Percentiles rank a stretch among this genome's conserved stretches.
Conservation (phyloP, 2,888 invertebrate species). For the Lepidochrysops patricia region DNA sequence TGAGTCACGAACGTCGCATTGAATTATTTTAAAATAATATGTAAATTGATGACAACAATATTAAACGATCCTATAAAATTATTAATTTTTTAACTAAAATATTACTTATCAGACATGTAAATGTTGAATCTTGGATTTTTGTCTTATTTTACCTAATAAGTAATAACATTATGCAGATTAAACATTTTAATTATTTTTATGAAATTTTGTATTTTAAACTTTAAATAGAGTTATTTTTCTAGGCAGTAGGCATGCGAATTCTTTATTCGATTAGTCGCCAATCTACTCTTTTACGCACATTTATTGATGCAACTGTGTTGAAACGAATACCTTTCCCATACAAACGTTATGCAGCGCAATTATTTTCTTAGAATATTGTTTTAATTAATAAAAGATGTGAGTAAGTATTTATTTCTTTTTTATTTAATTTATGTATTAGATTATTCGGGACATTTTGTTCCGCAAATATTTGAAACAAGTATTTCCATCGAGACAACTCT, state of each 20-base stretch:
- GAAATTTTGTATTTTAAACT: constrained; percentile 5
- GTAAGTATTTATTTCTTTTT: too few relatives aligned
- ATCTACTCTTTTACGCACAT: neutral
- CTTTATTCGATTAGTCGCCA: neutral
- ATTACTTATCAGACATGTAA: too few relatives aligned
- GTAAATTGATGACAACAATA: constrained; percentile 25
- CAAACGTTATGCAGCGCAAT: neutral
- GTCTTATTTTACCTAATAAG: too few relatives aligned
- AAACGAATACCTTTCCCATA: neutral
- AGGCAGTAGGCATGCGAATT: neutral
- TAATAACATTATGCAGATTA: too few relatives aligned
- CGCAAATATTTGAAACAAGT: neutral
- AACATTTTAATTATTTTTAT: too few relatives aligned
- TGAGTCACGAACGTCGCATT: constrained; percentile 50
- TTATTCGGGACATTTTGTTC: neutral
- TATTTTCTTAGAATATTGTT: neutral
- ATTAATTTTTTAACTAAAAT: too few relatives aligned
- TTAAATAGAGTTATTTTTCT: neutral
- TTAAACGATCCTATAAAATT: neutral
- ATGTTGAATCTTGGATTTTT: too few relatives aligned
- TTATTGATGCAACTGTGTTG: neutral
- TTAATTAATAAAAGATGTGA: neutral
- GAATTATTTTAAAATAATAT: constrained; percentile 38
- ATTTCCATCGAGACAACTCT: neutral
- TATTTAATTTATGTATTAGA: neutral